A percentile compares a stretch with the other conserved stretches of the same genome.
phyloP scores from a whole-genome alignment of 2,888 invertebrate genomes.

The Tipula vernalis region DNA sequence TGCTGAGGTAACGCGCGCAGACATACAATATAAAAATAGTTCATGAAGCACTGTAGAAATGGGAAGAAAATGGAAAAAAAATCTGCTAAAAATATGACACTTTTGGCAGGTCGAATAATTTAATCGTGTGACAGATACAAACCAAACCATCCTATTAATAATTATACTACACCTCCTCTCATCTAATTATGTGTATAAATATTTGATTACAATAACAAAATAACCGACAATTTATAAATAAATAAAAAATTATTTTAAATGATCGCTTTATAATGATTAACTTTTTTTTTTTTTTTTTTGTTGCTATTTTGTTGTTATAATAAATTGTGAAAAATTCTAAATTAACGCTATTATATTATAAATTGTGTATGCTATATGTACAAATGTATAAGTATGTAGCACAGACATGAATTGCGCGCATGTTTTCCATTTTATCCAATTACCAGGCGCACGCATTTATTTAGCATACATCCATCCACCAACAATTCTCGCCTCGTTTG shows the following conservation, averaged over 20 bases:
- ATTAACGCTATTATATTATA: neutral
- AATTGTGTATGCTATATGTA: neutral
- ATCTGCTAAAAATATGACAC: neutral
- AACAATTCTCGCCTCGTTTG: neutral
- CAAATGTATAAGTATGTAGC: neutral
- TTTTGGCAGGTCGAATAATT: neutral
- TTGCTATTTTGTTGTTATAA: neutral
- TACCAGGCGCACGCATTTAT: neutral
- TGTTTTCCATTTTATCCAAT: constrained; percentile 7
- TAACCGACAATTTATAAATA: neutral
- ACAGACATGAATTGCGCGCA: neutral
- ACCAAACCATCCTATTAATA: neutral
- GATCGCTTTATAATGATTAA: neutral
- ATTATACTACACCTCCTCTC: neutral
- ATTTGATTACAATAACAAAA: neutral
- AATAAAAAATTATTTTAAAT: neutral
- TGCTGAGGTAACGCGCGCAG: neutral
- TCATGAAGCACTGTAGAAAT: neutral
- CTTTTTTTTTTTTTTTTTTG: too few species aligned
- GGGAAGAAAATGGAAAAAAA: neutral
- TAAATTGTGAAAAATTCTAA: neutral
- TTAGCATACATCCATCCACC: neutral
- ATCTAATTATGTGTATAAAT: neutral
- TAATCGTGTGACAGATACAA: neutral
- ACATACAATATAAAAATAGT: neutral